A percentile compares a stretch with the other conserved stretches of the same genome.
These are phyloP conservation scores for Crypturellus tataupa DNA, from an alignment of 2,797 vertebrate genomes.

Conservation along the genomic window DNA sequence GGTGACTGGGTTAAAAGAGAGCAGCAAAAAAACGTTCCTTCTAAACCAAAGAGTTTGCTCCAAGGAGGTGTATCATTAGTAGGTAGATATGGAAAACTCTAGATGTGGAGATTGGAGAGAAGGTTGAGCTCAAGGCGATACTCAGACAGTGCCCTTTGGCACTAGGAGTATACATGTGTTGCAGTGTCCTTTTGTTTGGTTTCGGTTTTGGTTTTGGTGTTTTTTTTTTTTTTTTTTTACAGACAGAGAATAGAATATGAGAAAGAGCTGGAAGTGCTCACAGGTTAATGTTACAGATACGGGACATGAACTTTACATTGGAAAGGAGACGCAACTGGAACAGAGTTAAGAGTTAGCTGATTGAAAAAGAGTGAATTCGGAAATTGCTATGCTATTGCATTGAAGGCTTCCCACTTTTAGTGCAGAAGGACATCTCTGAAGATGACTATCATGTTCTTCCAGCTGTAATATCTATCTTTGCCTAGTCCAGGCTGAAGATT, in stretches of 20 bases:
- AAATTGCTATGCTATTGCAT: neutral
- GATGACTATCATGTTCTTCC: neutral
- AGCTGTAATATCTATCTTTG: neutral
- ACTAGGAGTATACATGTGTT: neutral
- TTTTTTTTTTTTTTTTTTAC: neutral
- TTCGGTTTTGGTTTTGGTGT: neutral
- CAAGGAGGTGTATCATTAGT: neutral
- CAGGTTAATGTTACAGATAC: neutral
- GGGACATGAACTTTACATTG: neutral
- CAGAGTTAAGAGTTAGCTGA: neutral
- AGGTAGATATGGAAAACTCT: neutral
- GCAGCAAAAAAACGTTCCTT: neutral
- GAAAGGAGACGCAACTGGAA: neutral
- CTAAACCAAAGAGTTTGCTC: neutral
- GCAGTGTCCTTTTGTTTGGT: neutral
- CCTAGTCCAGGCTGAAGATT: neutral
- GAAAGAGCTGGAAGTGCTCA: neutral
- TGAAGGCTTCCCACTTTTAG: neutral
- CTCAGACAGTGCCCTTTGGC: rapidly evolving
- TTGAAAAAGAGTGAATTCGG: neutral
- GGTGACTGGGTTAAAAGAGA: neutral
- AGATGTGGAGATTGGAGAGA: neutral
- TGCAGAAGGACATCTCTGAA: neutral
- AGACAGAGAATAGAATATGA: neutral
- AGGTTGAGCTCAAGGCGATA: neutral